Conservation (phyloP, 2,797 vertebrate species). For the Cynodonichthys magdalenae region DNA sequence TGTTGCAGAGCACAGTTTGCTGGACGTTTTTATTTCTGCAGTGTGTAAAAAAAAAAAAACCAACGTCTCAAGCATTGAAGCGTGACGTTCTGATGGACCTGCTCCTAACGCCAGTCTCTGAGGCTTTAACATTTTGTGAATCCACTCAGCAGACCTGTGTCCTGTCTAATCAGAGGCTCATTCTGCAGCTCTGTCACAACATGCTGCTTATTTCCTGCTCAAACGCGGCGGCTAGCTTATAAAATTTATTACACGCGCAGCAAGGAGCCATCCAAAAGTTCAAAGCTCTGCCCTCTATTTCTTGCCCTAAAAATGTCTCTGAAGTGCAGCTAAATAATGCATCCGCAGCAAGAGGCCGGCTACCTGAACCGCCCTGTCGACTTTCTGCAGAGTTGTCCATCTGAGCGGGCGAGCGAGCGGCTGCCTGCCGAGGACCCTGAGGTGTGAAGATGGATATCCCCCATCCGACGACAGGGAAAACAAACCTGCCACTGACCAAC, state of each 20-base stretch:
- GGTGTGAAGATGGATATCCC: slow-evolving; percentile 74
- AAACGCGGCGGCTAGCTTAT: slow-evolving; percentile 1
- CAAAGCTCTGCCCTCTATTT: slow-evolving; percentile 31
- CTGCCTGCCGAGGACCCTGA: slow-evolving; percentile 58
- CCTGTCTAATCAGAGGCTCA: slow-evolving; percentile 8
- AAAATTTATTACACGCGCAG: slow-evolving; percentile 8
- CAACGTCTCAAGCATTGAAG: neutral
- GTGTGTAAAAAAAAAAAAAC: neutral
- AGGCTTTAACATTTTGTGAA: slow-evolving; percentile 18
- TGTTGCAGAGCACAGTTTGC: too few species aligned
- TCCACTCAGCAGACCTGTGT: slow-evolving; percentile 8
- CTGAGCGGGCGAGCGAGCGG: slow-evolving; percentile 38
- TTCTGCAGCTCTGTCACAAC: slow-evolving; percentile 8
- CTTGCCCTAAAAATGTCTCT: slow-evolving; percentile 23
- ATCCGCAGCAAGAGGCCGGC: slow-evolving; percentile 29
- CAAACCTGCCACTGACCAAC: slow-evolving; percentile 68
- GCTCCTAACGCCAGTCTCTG: slow-evolving; percentile 7
- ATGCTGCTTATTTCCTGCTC: neutral
- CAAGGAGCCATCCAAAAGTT: slow-evolving; percentile 27
- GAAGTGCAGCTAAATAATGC: slow-evolving; percentile 53
- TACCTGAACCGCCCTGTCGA: slow-evolving; percentile 54
- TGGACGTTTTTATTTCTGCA: too few species aligned
- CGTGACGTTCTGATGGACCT: neutral
- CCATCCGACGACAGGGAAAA: slow-evolving; percentile 60
- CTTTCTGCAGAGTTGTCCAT: slow-evolving; percentile 47